Conservation (phyloP, 2,888 invertebrate genomes). For the Notodonta ziczac region DNA sequence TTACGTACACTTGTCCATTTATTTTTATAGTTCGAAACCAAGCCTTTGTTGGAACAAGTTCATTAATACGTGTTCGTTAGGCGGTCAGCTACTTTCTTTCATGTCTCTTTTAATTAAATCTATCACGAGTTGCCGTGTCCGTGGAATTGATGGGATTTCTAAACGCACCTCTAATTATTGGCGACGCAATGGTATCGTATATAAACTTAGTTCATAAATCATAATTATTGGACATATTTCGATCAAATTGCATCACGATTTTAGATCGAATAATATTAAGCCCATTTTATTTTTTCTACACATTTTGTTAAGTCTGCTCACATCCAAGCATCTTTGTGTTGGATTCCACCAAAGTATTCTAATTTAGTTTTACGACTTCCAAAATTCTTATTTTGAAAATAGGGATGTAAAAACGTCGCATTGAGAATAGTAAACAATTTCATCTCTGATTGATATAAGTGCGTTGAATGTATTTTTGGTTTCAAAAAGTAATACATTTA, state of each 20-base stretch:
- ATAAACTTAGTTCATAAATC: too few relatives aligned
- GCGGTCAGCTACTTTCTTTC: conserved; percentile 7
- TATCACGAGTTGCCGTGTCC: conserved; percentile 7
- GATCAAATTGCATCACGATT: too few relatives aligned
- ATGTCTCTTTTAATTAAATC: conserved; percentile 8
- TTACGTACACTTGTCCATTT: not conserved
- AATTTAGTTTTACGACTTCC: conserved; percentile 8
- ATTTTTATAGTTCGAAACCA: not conserved
- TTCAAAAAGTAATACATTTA: not conserved
- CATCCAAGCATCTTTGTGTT: not conserved
- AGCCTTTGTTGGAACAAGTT: conserved; percentile 7
- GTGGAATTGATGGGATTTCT: conserved; percentile 9
- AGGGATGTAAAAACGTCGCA: not conserved
- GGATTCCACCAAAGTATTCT: not conserved
- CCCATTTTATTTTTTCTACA: not conserved
- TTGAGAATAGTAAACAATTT: conserved; percentile 5
- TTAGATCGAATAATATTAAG: too few relatives aligned
- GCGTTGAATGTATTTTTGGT: conserved; percentile 1
- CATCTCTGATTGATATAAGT: conserved; percentile 3
- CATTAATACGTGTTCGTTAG: conserved; percentile 7
- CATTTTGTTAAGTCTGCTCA: not conserved
- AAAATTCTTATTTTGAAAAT: conserved; percentile 1
- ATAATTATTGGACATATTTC: too few relatives aligned
- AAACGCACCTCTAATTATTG: conserved; percentile 1
- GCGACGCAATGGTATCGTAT: not conserved